Base-by-base conservation (phyloP, 2,888 invertebrate genomes). In the Drosophila fulvimacula region DNA sequence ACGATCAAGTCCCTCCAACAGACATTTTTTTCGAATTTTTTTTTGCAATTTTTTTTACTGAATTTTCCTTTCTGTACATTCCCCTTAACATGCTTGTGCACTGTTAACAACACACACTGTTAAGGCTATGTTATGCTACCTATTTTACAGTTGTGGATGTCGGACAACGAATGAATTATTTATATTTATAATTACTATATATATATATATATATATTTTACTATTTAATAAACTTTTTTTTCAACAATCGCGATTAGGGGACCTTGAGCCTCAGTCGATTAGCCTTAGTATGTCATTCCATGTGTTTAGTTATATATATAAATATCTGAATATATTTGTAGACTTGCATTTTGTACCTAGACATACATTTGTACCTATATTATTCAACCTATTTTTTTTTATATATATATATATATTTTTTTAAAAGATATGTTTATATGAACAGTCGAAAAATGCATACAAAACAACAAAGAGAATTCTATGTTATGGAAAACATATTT, bases 201-300 rank as follows among this genome's bases (percentile, higher is more conserved):
- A 24, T 19, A 21, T 30, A 32, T 5, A 19, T 15, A 10, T n/a
- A 19, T 30, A 48, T 9, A 52, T 48, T 48, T 44, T 38, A 34
- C 19, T 44, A 30, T 39, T 24, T 21, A 42, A 2, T 11, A 41
- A 41, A 42, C 19, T 11, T 48, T 56, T 49, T 44, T 46, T 44
- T 15, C 11, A 7, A 32, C 15, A 56, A 51, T 39, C 15, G 42
- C 48, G 51, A 56, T 51, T 55, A 24, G 36, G n/a, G n/a, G 34
- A 21, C 67, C 48, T 56, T 59, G 24, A 27, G 44, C 46, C 34
- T 19, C 46, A 76, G 24, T 49, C 36, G 59, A 68, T 59, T 49
- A 65, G 44, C 27, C 44, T 44, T 30, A 48, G 11, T 58, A 42
- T 49, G 24, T 34, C 76, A 71, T 72, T 74, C 76, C 76, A 62